These are phyloP conservation scores for Sepioteuthis lessoniana DNA, from an alignment of 2,888 invertebrate genomes.

Conservation along the genomic window DNA sequence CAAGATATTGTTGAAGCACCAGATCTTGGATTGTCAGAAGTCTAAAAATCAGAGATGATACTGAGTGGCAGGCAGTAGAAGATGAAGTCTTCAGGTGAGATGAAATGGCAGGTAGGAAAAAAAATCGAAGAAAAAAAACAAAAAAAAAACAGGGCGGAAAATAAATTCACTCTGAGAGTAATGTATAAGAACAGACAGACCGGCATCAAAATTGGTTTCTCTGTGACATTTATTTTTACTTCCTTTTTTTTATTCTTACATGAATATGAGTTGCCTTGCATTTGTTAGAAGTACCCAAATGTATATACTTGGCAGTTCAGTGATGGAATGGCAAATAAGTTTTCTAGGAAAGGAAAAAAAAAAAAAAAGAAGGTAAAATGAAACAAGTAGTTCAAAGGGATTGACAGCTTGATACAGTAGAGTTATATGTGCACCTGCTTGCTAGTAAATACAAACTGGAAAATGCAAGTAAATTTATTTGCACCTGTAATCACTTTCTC, in stretches of 20 bases:
- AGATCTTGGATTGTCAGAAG: constrained; percentile 33
- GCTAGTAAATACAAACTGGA: not conserved
- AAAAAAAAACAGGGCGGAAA: not conserved
- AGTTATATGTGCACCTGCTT: not conserved
- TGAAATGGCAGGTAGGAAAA: not conserved
- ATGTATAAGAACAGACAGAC: not conserved
- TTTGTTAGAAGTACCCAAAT: constrained; percentile 9
- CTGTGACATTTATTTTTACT: not conserved
- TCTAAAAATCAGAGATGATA: not conserved
- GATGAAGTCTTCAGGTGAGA: constrained; percentile 4
- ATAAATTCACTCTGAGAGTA: not conserved
- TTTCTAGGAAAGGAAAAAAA: not conserved
- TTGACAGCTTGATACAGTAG: not conserved
- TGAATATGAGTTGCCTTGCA: not conserved
- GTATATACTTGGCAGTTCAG: not conserved
- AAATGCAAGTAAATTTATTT: not conserved
- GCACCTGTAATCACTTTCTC: not conserved
- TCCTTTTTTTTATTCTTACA: not conserved
- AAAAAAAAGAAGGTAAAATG: not conserved
- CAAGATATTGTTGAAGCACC: not conserved
- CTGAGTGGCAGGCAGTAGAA: not conserved
- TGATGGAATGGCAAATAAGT: not conserved
- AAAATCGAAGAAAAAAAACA: not conserved
- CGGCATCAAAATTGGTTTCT: constrained; percentile 6
- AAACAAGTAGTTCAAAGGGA: not conserved